Evolutionary conservation across 2,888 invertebrate genomes (phyloP).

Genomic region (Caenorhabditis sp.): DNA sequence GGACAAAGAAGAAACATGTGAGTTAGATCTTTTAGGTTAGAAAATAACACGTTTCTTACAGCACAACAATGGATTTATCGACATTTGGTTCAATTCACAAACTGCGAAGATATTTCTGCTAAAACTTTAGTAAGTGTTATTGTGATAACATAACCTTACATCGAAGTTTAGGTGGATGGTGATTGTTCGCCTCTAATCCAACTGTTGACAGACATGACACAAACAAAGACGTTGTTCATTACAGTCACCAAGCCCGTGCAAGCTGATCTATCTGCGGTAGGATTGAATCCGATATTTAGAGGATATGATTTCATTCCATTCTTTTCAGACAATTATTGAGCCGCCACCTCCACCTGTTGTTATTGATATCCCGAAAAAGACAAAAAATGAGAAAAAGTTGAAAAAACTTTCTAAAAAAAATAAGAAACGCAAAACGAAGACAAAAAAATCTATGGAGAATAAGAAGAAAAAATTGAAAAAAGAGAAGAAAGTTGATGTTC

Average conservation of each 20-base stretch:
- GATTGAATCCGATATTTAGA: background rate
- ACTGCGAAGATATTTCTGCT: slow-evolving; percentile 37
- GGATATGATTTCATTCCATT: background rate
- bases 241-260: slow-evolving; percentile 18
- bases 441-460: background rate
- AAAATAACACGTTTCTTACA: slow-evolving; percentile 3
- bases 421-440: background rate
- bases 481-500: slow-evolving; percentile 9
- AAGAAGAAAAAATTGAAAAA: slow-evolving; percentile 6
- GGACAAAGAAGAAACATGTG: slow-evolving; percentile 36
- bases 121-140: slow-evolving; percentile 17
- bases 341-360: background rate
- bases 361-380: slow-evolving; percentile 8
- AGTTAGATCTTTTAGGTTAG: background rate
- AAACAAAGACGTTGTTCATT: slow-evolving; percentile 24
- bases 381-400: slow-evolving; percentile 6
- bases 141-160: too few relatives aligned
- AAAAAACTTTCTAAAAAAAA: slow-evolving; percentile 7
- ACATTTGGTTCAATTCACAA: slow-evolving; percentile 34
- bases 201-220: slow-evolving; percentile 34
- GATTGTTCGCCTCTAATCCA: slow-evolving; percentile 31
- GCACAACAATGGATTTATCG: slow-evolving; percentile 43
- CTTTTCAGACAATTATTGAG: slow-evolving; percentile 5
- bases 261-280: background rate
- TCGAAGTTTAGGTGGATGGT: slow-evolving; percentile 27